These are phyloP conservation scores for Microctenopoma lineatum DNA, from an alignment of 2,797 vertebrate species.

Conservation along the genomic window DNA sequence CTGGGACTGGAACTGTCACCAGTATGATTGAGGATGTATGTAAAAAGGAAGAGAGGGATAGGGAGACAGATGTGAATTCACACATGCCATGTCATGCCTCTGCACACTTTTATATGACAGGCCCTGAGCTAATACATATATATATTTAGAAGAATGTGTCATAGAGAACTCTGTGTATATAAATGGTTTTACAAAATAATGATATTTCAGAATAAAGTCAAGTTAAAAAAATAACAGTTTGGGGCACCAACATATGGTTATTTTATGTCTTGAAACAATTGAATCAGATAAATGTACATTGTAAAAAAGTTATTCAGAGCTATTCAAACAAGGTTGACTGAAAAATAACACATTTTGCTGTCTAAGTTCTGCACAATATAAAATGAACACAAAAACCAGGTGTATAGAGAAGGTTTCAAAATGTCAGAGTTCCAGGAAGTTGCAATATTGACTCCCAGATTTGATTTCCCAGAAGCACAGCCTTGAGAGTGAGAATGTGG, in stretches of 20 bases:
- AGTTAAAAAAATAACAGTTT: slow-evolving; percentile 27
- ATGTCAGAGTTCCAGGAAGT: too few relatives aligned
- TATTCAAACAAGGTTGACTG: neutral
- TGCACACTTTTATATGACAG: slow-evolving; percentile 32
- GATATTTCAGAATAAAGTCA: slow-evolving; percentile 37
- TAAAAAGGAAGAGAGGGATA: slow-evolving; percentile 46
- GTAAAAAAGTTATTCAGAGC: neutral
- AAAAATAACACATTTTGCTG: neutral
- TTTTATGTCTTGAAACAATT: neutral
- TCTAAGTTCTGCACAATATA: neutral
- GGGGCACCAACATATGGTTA: neutral
- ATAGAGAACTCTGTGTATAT: neutral
- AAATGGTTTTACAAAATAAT: slow-evolving; percentile 20
- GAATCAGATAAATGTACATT: neutral
- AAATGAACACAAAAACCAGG: too few relatives aligned
- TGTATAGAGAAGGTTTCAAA: too few relatives aligned
- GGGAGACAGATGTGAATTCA: slow-evolving; percentile 66
- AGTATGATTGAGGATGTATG: slow-evolving; percentile 72
- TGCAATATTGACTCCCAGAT: neutral
- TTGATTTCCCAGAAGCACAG: neutral
- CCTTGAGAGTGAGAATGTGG: too few relatives aligned
- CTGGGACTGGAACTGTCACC: slow-evolving; percentile 77
- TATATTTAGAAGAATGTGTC: neutral
- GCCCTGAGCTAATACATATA: slow-evolving; percentile 30
- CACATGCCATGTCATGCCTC: slow-evolving; percentile 55